Evolutionary conservation across 2,113 vertebrate species (phyloP).

Genomic region (Pampusana beccarii): DNA sequence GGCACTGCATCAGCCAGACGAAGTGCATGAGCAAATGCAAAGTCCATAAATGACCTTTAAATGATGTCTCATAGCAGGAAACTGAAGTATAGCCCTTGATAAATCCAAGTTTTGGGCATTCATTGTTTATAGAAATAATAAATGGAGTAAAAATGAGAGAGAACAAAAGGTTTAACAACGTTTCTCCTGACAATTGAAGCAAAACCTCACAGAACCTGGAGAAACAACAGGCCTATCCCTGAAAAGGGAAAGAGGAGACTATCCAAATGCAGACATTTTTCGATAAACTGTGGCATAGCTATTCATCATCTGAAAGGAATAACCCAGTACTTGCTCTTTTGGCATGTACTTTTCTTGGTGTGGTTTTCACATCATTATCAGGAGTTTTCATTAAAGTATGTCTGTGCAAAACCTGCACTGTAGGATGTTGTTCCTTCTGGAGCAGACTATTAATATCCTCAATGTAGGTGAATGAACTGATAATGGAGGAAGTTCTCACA

Average conservation of each 20-base stretch:
- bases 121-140: neutral
- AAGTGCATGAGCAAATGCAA: neutral
- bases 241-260: neutral
- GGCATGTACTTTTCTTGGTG: neutral
- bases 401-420: neutral
- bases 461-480: neutral
- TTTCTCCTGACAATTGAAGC: neutral
- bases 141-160: neutral
- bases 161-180: neutral
- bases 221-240: neutral
- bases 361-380: accelerated
- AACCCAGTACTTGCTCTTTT: neutral
- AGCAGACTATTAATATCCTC: neutral
- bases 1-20: neutral
- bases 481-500: neutral
- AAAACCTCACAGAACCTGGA: neutral
- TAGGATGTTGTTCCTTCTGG: neutral
- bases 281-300: neutral
- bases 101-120: neutral
- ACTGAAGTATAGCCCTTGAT: neutral
- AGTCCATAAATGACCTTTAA: neutral
- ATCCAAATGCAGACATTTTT: neutral
- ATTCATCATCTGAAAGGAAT: neutral
- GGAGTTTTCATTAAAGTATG: neutral
- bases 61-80: neutral